Percentiles rank a stretch among this genome's conserved stretches.
Evolutionary conservation across 2,797 vertebrate genomes (phyloP).

Genomic region (Leucoraja ocellata): DNA sequence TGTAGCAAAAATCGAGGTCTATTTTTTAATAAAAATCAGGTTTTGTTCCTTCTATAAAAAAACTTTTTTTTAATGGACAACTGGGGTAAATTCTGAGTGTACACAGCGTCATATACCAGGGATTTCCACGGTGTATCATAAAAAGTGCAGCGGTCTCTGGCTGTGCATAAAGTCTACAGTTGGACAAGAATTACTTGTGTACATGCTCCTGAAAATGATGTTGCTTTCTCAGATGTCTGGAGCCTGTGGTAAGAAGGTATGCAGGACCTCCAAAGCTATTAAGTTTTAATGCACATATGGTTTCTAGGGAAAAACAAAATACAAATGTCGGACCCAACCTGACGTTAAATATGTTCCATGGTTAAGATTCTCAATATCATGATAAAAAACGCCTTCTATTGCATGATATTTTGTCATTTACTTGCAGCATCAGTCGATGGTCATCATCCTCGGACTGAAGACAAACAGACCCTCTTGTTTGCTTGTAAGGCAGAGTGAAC

Average conservation of each 20-base stretch:
- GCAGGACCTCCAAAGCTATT: slow-evolving; percentile 26
- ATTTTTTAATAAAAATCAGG: not conserved
- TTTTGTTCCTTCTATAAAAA: not conserved
- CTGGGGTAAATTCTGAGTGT: not conserved
- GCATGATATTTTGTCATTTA: not conserved
- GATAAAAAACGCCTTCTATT: not conserved
- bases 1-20: not conserved
- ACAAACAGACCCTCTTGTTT: not conserved
- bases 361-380: not conserved
- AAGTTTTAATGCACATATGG: slow-evolving; percentile 18
- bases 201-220: slow-evolving; percentile 25
- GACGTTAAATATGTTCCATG: slow-evolving; percentile 11
- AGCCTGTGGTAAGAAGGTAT: slow-evolving; percentile 35
- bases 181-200: slow-evolving; percentile 14
- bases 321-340: slow-evolving; percentile 31
- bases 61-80: not conserved
- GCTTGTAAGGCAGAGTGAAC: not conserved
- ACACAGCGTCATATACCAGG: not conserved
- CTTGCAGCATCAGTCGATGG: not conserved
- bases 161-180: slow-evolving; percentile 24
- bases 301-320: slow-evolving; percentile 24
- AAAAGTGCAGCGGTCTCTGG: not conserved
- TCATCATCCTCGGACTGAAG: not conserved
- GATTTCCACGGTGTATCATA: not conserved
- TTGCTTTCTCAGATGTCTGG: slow-evolving; percentile 26